Percentiles rank a stretch among this genome's conserved stretches.
These are phyloP conservation scores for Caenorhabditis becei DNA, from an alignment of 2,888 invertebrate genomes.

Conservation along the genomic window DNA sequence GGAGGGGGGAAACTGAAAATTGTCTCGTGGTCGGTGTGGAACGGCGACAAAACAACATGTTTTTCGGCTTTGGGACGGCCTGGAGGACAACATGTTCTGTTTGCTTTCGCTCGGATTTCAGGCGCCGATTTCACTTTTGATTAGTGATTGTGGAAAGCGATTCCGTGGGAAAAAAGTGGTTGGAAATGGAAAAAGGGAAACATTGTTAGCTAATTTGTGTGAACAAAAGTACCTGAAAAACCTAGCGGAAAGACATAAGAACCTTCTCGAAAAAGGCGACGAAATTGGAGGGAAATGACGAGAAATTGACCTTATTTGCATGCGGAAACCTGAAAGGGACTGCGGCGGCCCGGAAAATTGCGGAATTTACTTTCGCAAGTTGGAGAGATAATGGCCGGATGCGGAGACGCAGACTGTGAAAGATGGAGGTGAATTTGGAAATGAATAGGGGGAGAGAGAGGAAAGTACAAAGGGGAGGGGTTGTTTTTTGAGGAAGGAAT, in stretches of 20 bases:
- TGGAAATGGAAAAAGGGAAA: neutral
- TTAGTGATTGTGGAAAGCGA: neutral
- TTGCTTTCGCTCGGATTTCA: slow-evolving; percentile 44
- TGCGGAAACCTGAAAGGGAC: slow-evolving; percentile 52
- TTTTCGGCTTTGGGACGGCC: neutral
- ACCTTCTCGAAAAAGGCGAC: slow-evolving; percentile 2
- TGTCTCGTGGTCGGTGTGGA: neutral
- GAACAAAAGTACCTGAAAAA: too few species aligned
- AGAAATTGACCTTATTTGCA: slow-evolving; percentile 60
- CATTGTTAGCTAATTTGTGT: too few species aligned
- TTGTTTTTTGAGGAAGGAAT: slow-evolving; percentile 9
- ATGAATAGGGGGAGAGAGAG: neutral
- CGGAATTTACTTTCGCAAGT: slow-evolving; percentile 22
- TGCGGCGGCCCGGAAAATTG: slow-evolving; percentile 26
- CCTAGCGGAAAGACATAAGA: neutral
- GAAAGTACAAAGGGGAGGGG: neutral
- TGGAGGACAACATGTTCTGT: slow-evolving; percentile 17
- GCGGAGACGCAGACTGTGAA: slow-evolving; percentile 10
- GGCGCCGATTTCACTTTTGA: neutral
- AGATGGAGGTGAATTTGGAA: neutral
- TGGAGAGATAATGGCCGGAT: slow-evolving; percentile 3
- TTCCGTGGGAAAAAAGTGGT: slow-evolving; percentile 12
- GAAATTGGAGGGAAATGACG: neutral
- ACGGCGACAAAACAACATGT: slow-evolving; percentile 7
- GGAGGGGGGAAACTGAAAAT: too few species aligned